These are phyloP conservation scores for Sepioteuthis lessoniana DNA, from an alignment of 2,888 invertebrate species.

Conservation along the genomic window DNA sequence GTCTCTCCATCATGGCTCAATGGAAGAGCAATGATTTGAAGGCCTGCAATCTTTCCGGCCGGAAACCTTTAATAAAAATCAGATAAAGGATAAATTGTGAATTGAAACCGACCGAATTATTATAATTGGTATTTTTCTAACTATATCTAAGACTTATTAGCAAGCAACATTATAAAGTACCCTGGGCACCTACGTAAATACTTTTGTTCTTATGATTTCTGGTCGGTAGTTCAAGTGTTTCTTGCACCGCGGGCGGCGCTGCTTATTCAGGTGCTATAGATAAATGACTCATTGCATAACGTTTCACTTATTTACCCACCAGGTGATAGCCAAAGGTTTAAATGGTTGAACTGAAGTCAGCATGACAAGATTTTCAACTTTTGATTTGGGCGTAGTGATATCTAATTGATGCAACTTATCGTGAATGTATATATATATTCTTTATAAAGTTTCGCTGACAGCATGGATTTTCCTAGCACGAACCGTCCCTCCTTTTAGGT, in stretches of 20 bases:
- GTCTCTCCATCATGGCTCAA: no score
- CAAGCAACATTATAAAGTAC: not conserved
- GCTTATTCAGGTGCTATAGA: not conserved
- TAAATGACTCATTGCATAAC: not conserved
- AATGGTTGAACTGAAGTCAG: no score
- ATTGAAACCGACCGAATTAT: not conserved
- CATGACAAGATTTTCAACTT: no score
- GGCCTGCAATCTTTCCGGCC: not conserved
- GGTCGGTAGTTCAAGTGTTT: not conserved
- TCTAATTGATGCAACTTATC: no score
- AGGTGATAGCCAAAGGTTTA: no score
- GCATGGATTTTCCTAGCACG: no score
- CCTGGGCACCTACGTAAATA: not conserved
- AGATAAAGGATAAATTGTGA: not conserved
- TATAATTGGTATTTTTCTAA: constrained; percentile 12
- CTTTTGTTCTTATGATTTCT: not conserved
- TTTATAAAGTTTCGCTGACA: no score
- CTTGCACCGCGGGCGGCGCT: not conserved
- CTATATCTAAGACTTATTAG: not conserved
- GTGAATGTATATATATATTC: no score
- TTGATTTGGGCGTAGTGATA: no score
- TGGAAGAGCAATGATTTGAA: not conserved
- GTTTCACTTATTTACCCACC: not conserved
- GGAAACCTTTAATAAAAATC: not conserved
- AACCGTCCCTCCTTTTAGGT: no score